These are phyloP conservation scores for Crocuta crocuta DNA, from an alignment of 2,113 vertebrate species.

Conservation along the genomic window DNA sequence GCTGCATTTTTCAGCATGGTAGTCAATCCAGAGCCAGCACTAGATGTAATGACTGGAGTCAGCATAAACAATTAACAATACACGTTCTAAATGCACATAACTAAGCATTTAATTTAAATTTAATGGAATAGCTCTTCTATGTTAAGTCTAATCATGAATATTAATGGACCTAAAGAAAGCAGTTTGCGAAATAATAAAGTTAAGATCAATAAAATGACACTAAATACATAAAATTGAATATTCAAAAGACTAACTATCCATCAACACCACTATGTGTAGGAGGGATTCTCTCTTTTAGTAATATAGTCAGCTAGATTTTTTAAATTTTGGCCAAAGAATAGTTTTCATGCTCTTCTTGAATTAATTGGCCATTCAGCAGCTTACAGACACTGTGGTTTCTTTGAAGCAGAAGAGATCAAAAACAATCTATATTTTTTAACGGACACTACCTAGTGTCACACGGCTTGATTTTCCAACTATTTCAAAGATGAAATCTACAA, in stretches of 20 bases:
- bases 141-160: conserved; percentile 45
- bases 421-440: not conserved
- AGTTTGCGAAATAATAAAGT: conserved; percentile 50
- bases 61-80: conserved; percentile 19
- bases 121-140: conserved; percentile 1
- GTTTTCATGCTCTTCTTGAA: not conserved
- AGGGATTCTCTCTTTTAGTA: not conserved
- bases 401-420: not conserved
- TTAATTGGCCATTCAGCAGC: not conserved
- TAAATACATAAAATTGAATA: conserved; percentile 12
- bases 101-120: conserved; percentile 31
- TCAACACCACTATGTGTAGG: not conserved
- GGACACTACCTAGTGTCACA: not conserved
- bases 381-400: conserved; percentile 3
- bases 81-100: conserved; percentile 18
- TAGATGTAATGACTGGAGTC: not conserved
- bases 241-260: not conserved
- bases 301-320: not conserved
- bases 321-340: not conserved
- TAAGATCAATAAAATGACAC: not conserved
- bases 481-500: not conserved
- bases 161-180: not conserved
- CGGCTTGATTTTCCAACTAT: not conserved
- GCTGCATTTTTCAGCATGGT: not conserved
- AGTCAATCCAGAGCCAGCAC: not conserved